Evolutionary conservation across 92 coral and sea anemone genomes (phyloP), one percentile per base, ranked within the genome.

Genomic region (Porites divaricata): DNA sequence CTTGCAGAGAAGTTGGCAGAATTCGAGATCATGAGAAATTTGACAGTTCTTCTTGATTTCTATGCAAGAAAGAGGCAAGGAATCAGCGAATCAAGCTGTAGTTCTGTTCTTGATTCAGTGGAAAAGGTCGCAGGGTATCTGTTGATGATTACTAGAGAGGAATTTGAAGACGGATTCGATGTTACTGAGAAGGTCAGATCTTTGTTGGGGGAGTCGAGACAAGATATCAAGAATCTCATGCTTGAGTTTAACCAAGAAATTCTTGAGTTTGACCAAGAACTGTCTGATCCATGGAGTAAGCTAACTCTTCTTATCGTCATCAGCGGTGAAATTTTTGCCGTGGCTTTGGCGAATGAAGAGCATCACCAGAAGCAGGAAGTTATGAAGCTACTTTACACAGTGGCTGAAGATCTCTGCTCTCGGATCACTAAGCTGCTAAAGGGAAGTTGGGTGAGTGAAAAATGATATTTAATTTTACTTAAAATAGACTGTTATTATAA

Each of bases 41-140:
- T 81, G 20, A 69, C 54, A 52, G 26, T 68, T 54, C 84, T 80
- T 28, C 67, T 80, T 14, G 22, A 68, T 58, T 59, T 81, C 71
- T 81, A 81, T 24, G 72, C 74, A 1, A 61, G 54, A 63, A 72
- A 81, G 71, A 81, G 20, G 16, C 21, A 22, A 20, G 78, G 78
- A 58, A 16, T 17, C 8, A 28, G 35, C 35, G n/a, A 58, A 9
- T 20, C 41, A 28, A 22, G 35, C 49, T 72, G 63, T 64, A 26
- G 35, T 8, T 12, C 52, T 75, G 6, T 23, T 15, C 35, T 28
- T 50, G 50, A 74, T 6, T 21, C 78, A 17, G 86, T 51, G 49
- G 52, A 63, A 3, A 48, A 22, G n/a, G 72, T 72, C 50, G 86
- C 70, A 45, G 16, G 22, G 8, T 22, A 23, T 72, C 67, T 81